These are phyloP conservation scores for Pelusios castaneus DNA, from an alignment of 2,113 vertebrate genomes.

Conservation along the genomic window DNA sequence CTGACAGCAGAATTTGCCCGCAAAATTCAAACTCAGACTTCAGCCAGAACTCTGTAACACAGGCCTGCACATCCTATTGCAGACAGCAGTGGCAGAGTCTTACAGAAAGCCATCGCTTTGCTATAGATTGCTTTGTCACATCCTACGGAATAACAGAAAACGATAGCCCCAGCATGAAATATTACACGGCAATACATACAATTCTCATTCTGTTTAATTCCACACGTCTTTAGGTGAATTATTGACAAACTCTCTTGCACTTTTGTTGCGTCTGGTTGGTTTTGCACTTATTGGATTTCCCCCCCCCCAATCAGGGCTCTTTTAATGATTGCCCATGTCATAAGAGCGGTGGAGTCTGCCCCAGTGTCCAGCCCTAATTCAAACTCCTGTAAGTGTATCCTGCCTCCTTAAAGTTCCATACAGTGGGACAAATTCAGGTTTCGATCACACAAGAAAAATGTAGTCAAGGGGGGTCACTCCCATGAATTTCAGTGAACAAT, in stretches of 20 bases:
- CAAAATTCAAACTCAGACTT: rapidly evolving
- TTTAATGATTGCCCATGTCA: background rate
- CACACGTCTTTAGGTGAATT: background rate
- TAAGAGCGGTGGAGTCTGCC: background rate
- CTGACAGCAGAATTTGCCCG: rapidly evolving
- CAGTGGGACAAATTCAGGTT: rapidly evolving
- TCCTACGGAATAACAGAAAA: background rate
- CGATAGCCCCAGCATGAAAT: too few relatives aligned
- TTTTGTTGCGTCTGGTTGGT: background rate
- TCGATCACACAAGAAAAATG: background rate
- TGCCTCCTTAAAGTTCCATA: rapidly evolving
- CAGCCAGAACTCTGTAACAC: rapidly evolving
- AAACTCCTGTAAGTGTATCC: background rate
- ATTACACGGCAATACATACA: background rate
- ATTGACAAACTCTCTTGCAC: background rate
- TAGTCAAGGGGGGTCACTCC: background rate
- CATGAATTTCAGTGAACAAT: background rate
- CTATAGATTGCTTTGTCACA: background rate
- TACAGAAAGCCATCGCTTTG: rapidly evolving
- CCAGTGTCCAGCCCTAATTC: background rate
- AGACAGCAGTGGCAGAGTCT: background rate
- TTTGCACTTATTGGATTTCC: background rate
- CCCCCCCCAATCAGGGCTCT: background rate
- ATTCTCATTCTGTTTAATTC: background rate
- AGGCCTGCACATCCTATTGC: rapidly evolving